These are phyloP conservation scores for Botia almorhae DNA, from an alignment of 2,797 vertebrate genomes.

Conservation along the genomic window DNA sequence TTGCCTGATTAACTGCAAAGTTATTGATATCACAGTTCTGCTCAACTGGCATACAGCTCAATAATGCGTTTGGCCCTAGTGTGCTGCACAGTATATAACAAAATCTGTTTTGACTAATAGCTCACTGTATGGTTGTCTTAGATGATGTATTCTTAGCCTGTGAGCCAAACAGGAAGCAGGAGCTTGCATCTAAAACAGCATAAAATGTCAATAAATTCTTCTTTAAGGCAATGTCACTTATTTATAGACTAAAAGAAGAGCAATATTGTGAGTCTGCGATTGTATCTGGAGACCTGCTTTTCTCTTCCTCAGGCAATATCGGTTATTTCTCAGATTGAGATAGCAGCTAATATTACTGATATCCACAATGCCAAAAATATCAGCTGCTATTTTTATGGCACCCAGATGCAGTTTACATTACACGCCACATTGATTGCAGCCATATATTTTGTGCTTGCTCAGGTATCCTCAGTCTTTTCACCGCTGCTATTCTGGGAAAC, in stretches of 20 bases:
- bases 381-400: slow-evolving; percentile 69
- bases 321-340: slow-evolving; percentile 52
- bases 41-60: not conserved
- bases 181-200: slow-evolving; percentile 4
- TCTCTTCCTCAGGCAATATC: slow-evolving; percentile 36
- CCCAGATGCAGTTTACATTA: slow-evolving; percentile 75
- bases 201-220: slow-evolving; percentile 6
- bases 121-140: not conserved
- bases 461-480: slow-evolving; percentile 74
- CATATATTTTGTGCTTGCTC: slow-evolving; percentile 72
- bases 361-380: slow-evolving; percentile 74
- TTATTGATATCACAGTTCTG: not conserved
- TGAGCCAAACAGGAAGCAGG: slow-evolving; percentile 14
- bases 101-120: not conserved
- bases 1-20: not conserved
- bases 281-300: slow-evolving; percentile 11
- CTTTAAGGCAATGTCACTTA: slow-evolving; percentile 25
- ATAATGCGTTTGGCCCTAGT: not conserved
- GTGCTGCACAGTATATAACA: not conserved
- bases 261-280: slow-evolving; percentile 30
- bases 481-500: slow-evolving; percentile 76
- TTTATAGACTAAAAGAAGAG: slow-evolving; percentile 9
- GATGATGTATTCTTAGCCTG: slow-evolving; percentile 4
- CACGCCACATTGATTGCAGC: slow-evolving; percentile 76
- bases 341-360: slow-evolving; percentile 70